Conservation (phyloP, 2,797 vertebrate genomes). For the Apogon hyalosoma region DNA sequence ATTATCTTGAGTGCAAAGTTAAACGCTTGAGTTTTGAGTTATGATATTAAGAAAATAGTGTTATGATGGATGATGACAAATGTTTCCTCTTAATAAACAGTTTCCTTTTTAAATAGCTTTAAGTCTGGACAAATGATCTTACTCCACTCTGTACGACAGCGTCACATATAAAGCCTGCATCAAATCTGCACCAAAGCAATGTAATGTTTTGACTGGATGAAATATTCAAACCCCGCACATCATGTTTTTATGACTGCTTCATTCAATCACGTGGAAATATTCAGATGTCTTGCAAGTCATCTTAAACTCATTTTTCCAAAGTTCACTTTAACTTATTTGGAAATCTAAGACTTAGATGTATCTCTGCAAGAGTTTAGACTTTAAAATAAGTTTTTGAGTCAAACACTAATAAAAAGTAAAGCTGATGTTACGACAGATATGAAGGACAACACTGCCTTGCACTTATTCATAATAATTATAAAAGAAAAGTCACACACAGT, state of each 20-base stretch:
- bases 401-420: no score
- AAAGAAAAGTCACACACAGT: no score
- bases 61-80: not conserved
- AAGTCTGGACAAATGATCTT: not conserved
- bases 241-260: not conserved
- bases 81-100: not conserved
- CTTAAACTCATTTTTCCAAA: not conserved
- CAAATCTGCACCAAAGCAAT: not conserved
- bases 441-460: no score
- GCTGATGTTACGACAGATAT: no score
- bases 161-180: not conserved
- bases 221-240: not conserved
- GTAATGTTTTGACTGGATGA: slow-evolving; percentile 13
- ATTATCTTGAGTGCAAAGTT: not conserved
- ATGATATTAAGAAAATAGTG: not conserved
- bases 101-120: not conserved
- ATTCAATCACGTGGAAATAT: not conserved
- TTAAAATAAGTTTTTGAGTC: not conserved
- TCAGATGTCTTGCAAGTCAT: not conserved
- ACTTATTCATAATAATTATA: no score
- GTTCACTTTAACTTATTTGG: not conserved
- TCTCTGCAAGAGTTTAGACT: not conserved
- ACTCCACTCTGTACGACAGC: not conserved
- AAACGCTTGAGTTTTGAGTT: not conserved
- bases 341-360: not conserved